These are phyloP conservation scores for Mythimna vitellina DNA, from an alignment of 2,888 invertebrate species.

Conservation along the genomic window DNA sequence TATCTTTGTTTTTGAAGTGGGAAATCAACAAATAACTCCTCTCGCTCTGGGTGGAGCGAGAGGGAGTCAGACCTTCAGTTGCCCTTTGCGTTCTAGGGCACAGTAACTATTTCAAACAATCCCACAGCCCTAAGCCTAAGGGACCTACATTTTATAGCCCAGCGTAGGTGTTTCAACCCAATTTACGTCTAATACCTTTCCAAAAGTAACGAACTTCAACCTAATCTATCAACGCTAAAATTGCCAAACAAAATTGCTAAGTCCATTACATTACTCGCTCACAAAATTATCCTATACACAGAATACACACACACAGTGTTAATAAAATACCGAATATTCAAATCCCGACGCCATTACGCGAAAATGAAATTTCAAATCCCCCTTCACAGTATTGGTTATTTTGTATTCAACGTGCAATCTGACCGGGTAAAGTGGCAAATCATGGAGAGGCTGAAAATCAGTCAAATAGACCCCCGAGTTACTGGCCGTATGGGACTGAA, in stretches of 20 bases:
- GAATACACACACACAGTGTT: constrained; percentile 62
- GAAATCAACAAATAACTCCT: too few species aligned
- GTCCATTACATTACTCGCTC: constrained; percentile 56
- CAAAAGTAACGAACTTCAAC: constrained; percentile 33
- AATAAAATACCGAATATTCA: constrained; percentile 83
- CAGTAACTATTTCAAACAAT: too few species aligned
- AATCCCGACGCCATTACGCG: constrained; percentile 83
- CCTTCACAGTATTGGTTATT: constrained; percentile 80
- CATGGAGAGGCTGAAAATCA: constrained; percentile 90
- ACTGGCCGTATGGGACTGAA: constrained; percentile 79
- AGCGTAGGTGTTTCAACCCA: neutral
- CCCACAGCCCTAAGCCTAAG: too few species aligned
- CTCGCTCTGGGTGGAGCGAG: too few species aligned
- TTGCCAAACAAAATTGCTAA: constrained; percentile 60
- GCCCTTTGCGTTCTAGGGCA: too few species aligned
- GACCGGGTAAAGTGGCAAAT: constrained; percentile 90
- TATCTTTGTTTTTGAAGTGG: too few species aligned
- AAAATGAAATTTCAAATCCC: constrained; percentile 88
- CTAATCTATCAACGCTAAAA: constrained; percentile 41
- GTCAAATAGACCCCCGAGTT: constrained; percentile 89
- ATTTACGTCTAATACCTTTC: neutral
- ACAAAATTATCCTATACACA: constrained; percentile 59
- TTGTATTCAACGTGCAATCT: constrained; percentile 84
- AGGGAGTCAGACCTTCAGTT: too few species aligned
- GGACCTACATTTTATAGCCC: neutral